phyloP scores from a whole-genome alignment of 37 sponge, comb jelly and placozoan genomes.

The Ephydatia muelleri region DNA sequence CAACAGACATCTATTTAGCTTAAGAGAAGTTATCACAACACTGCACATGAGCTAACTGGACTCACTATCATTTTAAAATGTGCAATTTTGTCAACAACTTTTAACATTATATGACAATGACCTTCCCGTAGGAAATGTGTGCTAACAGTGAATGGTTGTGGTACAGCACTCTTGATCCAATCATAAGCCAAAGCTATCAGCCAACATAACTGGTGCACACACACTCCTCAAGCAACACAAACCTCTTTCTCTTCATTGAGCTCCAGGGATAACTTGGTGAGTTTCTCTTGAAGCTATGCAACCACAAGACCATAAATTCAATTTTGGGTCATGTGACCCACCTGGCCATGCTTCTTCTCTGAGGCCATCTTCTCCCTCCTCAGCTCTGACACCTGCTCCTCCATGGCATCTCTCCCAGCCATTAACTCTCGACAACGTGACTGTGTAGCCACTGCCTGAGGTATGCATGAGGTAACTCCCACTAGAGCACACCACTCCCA shows the following conservation, averaged over 20 bases:
- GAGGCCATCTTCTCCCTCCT: constrained; percentile 66
- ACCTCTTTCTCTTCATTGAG: constrained; percentile 86
- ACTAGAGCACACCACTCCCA: constrained; percentile 18
- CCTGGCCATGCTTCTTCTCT: constrained; percentile 66
- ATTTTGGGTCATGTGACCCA: neutral
- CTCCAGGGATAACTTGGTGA: constrained; percentile 53
- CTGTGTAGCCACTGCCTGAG: constrained; percentile 48
- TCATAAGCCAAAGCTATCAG: too few species aligned
- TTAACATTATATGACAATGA: too few species aligned
- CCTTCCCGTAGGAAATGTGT: too few species aligned
- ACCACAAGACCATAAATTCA: neutral
- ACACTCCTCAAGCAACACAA: neutral
- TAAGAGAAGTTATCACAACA: neutral
- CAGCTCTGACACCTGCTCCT: constrained; percentile 27
- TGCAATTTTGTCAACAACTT: too few species aligned
- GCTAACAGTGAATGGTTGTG: too few species aligned
- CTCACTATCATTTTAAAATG: too few species aligned
- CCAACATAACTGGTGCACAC: neutral
- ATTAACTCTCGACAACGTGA: constrained; percentile 50
- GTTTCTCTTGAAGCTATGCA: constrained; percentile 46
- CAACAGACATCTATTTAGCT: constrained; percentile 88
- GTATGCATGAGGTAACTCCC: neutral
- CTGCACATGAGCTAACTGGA: too few species aligned
- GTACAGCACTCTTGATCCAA: too few species aligned
- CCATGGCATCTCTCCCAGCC: constrained; percentile 45